Evolutionary conservation across 1,140 invertebrate species (phyloP).

Genomic region (Pseudomyrmex cubaensis): DNA sequence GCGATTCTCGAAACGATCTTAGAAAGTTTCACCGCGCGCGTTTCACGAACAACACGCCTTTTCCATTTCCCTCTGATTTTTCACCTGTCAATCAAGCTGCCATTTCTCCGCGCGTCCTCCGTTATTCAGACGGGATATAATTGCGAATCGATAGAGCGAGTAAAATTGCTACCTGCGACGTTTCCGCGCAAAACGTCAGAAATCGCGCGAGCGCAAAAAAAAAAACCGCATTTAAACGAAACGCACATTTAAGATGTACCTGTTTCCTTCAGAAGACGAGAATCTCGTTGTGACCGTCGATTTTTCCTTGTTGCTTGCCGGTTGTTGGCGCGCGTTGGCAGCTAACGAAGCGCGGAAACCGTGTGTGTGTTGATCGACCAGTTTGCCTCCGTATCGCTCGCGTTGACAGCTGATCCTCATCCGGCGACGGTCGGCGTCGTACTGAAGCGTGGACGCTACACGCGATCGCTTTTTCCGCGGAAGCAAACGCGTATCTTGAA

Average conservation of each 20-base stretch:
- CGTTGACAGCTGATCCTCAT: constrained; percentile 3
- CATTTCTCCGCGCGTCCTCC: constrained; percentile 23
- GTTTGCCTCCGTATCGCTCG: background rate
- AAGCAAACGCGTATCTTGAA: constrained; percentile 45
- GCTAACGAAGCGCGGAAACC: background rate
- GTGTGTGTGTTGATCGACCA: constrained; percentile 1
- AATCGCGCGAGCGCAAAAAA: background rate
- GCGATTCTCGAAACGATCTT: background rate
- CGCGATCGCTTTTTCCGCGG: constrained; percentile 50
- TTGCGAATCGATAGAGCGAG: constrained; percentile 47
- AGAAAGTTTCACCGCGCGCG: constrained; percentile 19
- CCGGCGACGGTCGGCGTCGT: constrained; percentile 37
- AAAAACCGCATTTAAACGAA: background rate
- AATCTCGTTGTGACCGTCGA: background rate
- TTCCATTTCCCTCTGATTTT: constrained; percentile 37
- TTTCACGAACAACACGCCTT: background rate
- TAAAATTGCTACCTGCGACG: constrained; percentile 18
- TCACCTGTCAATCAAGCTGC: constrained; percentile 35
- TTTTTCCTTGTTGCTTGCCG: background rate
- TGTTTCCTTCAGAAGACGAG: background rate
- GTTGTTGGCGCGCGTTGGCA: background rate
- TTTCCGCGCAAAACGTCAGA: background rate
- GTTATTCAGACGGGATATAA: constrained; percentile 39
- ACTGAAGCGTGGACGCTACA: constrained; percentile 57
- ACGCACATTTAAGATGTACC: background rate